Evolutionary conservation across 2,888 invertebrate genomes (phyloP), one percentile per base, ranked within the genome.

Genomic region (Meghimatium bilineatum): DNA sequence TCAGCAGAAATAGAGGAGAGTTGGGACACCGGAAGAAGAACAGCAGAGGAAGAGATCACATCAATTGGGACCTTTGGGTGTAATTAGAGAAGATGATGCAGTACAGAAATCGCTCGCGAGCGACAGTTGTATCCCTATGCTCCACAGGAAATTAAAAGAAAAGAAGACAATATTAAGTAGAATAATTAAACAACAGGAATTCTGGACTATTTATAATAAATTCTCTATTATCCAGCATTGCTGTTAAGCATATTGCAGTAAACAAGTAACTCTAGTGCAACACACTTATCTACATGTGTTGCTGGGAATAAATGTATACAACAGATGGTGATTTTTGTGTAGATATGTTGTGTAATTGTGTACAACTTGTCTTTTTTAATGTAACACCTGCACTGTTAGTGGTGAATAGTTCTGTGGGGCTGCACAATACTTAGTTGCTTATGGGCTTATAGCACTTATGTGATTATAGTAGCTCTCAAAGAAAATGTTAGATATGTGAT

Each of bases 301-400:
- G 56, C 36, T 71, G n/a, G 52, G n/a, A 80, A 56, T 80, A 32
- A 80, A 69, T 71, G 71, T 36, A 34, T 56, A 14, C 32, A 69
- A 71, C 80, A 80, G 71, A 80, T 80, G 80, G 32, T 56, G 5
- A 0, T 52, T 1, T 52, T 44, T n/a, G n/a, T n/a, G 29, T 67
- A 29, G 32, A 29, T 71, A 26, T 71, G 38, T 1, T 26, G 71
- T 38, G 26, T 23, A 26, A 71, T 71, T 71, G 0, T 71, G 17
- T 71, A 38, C 23, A 23, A 23, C 71, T 14, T 38, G 71, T 36
- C 10, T 36, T 34, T 23, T 69, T 34, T 36, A 23, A 38, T 8
- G 36, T 36, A 71, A 23, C 3, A 38, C 44, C 44, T 44, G 44
- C 44, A 44, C 38, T 20, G 36, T 71, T 36, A n/a, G 71, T 38